These are phyloP conservation scores for Cossypha heuglini DNA, from an alignment of 2,797 vertebrate genomes.

Conservation along the genomic window DNA sequence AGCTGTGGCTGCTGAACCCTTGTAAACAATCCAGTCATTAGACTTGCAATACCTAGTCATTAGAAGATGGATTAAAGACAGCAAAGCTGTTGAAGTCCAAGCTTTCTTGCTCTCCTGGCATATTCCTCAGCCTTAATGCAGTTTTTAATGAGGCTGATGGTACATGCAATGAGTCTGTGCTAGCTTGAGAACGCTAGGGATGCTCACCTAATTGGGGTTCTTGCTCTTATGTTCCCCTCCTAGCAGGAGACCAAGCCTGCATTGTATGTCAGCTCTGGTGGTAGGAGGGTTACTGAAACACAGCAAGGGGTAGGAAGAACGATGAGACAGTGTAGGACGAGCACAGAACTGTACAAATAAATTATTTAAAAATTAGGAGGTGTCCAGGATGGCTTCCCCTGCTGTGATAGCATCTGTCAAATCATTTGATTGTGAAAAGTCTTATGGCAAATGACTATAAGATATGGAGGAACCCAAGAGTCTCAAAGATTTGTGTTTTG, in stretches of 20 bases:
- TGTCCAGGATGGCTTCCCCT: background rate
- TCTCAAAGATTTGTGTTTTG: background rate
- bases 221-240: background rate
- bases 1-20: background rate
- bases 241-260: background rate
- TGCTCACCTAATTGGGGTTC: background rate
- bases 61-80: constrained; percentile 41
- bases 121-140: background rate
- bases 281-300: background rate
- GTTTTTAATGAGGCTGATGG: constrained; percentile 4
- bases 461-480: background rate
- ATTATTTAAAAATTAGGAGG: background rate
- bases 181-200: background rate
- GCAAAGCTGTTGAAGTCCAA: background rate
- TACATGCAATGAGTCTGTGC: background rate
- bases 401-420: background rate
- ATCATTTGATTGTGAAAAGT: background rate
- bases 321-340: background rate
- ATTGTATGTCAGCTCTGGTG: background rate
- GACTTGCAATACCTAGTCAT: background rate
- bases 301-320: background rate
- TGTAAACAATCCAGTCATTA: background rate
- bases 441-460: background rate
- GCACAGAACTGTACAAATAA: background rate
- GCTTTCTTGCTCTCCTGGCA: background rate